Conservation (phyloP, 2,113 vertebrate genomes). For the Neotoma lepida region DNA sequence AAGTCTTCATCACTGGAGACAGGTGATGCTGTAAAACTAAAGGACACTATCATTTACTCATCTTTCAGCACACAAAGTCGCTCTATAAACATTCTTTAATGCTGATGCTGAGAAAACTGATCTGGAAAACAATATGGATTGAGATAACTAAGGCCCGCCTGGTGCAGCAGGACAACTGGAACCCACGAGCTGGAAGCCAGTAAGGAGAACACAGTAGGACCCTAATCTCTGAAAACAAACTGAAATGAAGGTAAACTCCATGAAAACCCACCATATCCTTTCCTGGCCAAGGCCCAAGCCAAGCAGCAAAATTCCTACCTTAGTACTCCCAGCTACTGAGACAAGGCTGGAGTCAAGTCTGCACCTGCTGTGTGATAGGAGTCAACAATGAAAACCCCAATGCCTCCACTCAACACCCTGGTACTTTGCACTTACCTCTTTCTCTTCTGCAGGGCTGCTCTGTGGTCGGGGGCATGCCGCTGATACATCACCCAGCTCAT, state of each 20-base stretch:
- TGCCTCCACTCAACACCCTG: background rate
- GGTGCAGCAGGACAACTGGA: background rate
- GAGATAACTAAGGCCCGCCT: background rate
- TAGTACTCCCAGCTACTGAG: background rate
- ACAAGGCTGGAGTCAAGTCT: background rate
- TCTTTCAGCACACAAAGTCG: background rate
- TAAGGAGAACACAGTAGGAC: background rate
- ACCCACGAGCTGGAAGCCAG: background rate
- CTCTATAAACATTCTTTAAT: slow-evolving; percentile 1
- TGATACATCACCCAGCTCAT: slow-evolving; percentile 75
- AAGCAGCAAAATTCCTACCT: background rate
- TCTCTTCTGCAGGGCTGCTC: slow-evolving; percentile 76
- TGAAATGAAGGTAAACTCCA: background rate
- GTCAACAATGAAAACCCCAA: background rate
- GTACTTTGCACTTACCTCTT: slow-evolving; percentile 81
- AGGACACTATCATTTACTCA: background rate
- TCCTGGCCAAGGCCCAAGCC: background rate
- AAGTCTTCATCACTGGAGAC: background rate
- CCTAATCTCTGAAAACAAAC: background rate
- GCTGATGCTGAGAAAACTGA: background rate
- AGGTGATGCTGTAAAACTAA: background rate
- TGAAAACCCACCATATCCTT: background rate
- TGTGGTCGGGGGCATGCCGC: slow-evolving; percentile 72
- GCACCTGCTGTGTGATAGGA: background rate
- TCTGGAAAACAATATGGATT: background rate